Conservation (phyloP, 2,113 vertebrate species). For the Psophia crepitans region DNA sequence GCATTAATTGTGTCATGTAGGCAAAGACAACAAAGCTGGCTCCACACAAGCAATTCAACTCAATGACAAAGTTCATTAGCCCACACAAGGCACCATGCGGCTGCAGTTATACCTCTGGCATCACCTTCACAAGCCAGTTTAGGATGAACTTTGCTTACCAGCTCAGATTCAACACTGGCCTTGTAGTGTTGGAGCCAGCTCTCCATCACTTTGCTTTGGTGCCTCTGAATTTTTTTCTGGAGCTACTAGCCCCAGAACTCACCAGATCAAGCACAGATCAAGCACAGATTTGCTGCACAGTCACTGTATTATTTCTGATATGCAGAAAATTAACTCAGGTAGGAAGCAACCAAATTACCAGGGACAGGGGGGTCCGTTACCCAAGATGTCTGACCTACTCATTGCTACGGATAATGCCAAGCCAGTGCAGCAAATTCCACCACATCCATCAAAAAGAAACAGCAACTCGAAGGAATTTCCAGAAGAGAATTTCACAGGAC, state of each 20-base stretch:
- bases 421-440: not conserved
- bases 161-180: not conserved
- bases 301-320: not conserved
- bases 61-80: not conserved
- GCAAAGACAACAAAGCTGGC: conserved; percentile 27
- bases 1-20: conserved; percentile 15
- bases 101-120: not conserved
- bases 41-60: not conserved
- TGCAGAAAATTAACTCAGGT: not conserved
- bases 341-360: not conserved
- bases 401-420: not conserved
- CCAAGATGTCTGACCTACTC: not conserved
- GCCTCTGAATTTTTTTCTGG: not conserved
- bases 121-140: not conserved
- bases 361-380: not conserved
- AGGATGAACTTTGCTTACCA: not conserved
- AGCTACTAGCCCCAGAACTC: not conserved
- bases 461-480: not conserved
- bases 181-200: not conserved
- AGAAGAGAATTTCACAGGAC: not conserved
- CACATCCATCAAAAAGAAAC: not conserved
- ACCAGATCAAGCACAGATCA: not conserved
- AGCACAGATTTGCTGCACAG: not conserved
- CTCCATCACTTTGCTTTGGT: not conserved
- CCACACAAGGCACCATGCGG: not conserved